Percentiles rank a stretch among this genome's conserved stretches.
These are phyloP conservation scores for Rhinoderma darwinii DNA, from an alignment of 2,113 vertebrate genomes.

Conservation along the genomic window DNA sequence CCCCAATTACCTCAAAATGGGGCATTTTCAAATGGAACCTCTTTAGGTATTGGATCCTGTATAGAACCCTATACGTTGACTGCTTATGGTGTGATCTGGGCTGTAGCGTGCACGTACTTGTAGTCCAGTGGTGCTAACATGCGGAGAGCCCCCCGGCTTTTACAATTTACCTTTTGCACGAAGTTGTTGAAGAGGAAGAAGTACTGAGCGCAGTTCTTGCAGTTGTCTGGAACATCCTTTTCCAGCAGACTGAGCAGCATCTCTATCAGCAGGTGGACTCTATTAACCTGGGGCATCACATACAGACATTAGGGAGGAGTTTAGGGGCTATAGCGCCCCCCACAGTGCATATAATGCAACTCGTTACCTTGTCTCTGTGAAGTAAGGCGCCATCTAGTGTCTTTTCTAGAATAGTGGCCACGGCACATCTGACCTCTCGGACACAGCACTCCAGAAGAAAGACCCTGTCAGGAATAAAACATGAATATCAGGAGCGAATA, in stretches of 20 bases:
- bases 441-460: slow-evolving; percentile 93
- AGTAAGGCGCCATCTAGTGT: slow-evolving; percentile 93
- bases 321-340: not conserved
- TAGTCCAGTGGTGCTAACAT: too few relatives aligned
- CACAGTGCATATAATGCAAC: too few relatives aligned
- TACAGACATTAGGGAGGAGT: not conserved
- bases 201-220: slow-evolving; percentile 98
- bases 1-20: too few relatives aligned
- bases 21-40: too few relatives aligned
- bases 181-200: slow-evolving; percentile 97
- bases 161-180: slow-evolving; percentile 86
- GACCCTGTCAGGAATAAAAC: slow-evolving; percentile 76
- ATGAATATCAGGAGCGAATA: not conserved
- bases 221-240: slow-evolving; percentile 97
- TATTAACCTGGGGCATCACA: slow-evolving; percentile 72
- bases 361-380: slow-evolving; percentile 85
- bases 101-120: too few relatives aligned
- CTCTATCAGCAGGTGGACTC: slow-evolving; percentile 85
- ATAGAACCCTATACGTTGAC: too few relatives aligned
- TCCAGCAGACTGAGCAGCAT: slow-evolving; percentile 91
- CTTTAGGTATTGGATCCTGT: too few relatives aligned
- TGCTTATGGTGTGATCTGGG: too few relatives aligned
- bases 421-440: slow-evolving; percentile 91
- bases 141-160: not conserved
- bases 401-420: slow-evolving; percentile 95